Conservation (phyloP, 2,113 vertebrate species). For the Gymnobelideus leadbeateri region DNA sequence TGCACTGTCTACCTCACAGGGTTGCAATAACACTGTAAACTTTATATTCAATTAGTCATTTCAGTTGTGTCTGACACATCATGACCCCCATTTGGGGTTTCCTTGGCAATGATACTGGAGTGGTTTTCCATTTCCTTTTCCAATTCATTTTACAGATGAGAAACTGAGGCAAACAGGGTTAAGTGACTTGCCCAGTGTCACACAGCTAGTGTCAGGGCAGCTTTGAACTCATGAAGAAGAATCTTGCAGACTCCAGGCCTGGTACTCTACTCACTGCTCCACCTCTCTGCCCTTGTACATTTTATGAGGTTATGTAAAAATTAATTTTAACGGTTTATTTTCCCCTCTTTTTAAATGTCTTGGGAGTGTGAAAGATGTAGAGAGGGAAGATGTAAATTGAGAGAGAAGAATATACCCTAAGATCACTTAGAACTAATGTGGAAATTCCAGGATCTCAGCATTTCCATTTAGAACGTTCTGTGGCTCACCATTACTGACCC, state of each 20-base stretch:
- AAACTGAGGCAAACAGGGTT: not conserved
- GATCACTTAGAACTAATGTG: not conserved
- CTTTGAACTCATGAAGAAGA: not conserved
- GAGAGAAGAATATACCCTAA: not conserved
- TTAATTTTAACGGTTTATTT: not conserved
- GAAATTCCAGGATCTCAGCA: not conserved
- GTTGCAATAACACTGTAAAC: not conserved
- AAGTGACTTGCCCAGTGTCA: not conserved
- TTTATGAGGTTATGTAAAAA: not conserved
- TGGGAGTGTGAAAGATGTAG: not conserved
- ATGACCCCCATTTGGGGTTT: not conserved
- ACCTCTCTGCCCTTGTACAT: not conserved
- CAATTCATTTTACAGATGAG: not conserved
- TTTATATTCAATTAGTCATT: not conserved
- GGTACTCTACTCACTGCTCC: not conserved
- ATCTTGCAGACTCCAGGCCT: not conserved
- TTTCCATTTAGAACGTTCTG: not conserved
- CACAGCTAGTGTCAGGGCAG: not conserved
- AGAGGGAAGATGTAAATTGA: not conserved
- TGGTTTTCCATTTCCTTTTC: not conserved
- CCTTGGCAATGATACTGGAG: not conserved
- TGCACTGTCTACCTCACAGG: not conserved
- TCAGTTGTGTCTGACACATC: not conserved
- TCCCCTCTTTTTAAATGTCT: not conserved
- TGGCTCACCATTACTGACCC: not conserved